Percentiles rank a stretch among this genome's conserved stretches.
Evolutionary conservation across 2,113 vertebrate species (phyloP).

Genomic region (Hippopotamus amphibius): DNA sequence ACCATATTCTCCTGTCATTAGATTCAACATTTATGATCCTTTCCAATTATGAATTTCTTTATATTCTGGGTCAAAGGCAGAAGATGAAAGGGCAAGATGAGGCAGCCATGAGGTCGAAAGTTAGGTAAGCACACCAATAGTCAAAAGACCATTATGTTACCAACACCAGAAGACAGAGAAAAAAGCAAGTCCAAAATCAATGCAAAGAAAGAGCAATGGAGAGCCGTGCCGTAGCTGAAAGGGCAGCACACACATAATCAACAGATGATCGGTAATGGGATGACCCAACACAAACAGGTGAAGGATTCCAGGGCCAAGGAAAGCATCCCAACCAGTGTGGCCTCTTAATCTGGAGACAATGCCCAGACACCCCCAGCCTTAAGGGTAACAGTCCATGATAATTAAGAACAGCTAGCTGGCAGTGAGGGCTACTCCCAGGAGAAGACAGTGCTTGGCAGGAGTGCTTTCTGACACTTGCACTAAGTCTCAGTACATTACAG

Average conservation of each 20-base stretch:
- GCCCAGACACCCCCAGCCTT: background rate
- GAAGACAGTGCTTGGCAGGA: slow-evolving; percentile 11
- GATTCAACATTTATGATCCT: background rate
- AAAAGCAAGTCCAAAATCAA: background rate
- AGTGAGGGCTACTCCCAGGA: background rate
- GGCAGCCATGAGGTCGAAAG: background rate
- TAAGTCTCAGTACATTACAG: slow-evolving; percentile 30
- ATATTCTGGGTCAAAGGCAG: background rate
- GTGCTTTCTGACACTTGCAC: slow-evolving; percentile 50
- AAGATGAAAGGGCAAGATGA: background rate
- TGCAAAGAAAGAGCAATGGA: background rate
- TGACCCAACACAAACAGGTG: background rate
- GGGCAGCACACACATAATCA: background rate
- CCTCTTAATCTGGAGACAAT: background rate
- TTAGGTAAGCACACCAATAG: background rate
- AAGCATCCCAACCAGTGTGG: background rate
- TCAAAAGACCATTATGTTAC: background rate
- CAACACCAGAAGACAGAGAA: background rate
- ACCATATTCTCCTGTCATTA: background rate
- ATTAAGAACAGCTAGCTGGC: slow-evolving; percentile 50
- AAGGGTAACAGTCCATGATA: background rate
- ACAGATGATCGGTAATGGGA: background rate
- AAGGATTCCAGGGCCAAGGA: background rate
- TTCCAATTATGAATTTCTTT: background rate
- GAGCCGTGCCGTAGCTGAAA: background rate